Evolutionary conservation across 1,140 invertebrate genomes (phyloP).

Genomic region (Xylocopa sonorina): DNA sequence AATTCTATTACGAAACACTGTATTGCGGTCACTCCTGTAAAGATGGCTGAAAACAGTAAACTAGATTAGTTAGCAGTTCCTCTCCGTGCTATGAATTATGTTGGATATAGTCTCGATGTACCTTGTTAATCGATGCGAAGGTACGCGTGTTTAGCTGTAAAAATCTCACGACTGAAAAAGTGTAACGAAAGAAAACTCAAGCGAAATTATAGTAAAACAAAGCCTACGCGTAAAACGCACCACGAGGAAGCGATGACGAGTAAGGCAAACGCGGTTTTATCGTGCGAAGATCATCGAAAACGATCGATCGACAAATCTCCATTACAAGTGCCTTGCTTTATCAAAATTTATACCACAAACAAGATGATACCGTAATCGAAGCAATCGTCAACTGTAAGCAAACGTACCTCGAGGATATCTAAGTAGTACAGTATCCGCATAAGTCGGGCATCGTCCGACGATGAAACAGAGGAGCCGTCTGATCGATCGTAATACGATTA

Average conservation of each 20-base stretch:
- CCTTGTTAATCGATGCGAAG: conserved; percentile 36
- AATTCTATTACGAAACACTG: conserved; percentile 46
- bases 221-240: conserved; percentile 44
- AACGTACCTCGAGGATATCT: no score
- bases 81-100: conserved; percentile 22
- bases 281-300: background rate
- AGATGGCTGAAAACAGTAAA: conserved; percentile 61
- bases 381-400: no score
- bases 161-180: conserved; percentile 29
- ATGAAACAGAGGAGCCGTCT: background rate
- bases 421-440: no score
- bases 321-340: no score
- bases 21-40: conserved; percentile 59
- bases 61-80: conserved; percentile 50
- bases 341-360: no score
- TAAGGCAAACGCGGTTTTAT: background rate
- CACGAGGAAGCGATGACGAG: background rate
- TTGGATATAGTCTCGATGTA: conserved; percentile 3
- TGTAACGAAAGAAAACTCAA: conserved; percentile 9
- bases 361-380: no score
- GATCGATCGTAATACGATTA: conserved; percentile 16
- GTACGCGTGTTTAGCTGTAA: background rate
- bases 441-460: no score
- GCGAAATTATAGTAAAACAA: conserved; percentile 10
- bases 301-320: conserved; percentile 36